Base-by-base conservation (phyloP, 2,113 vertebrate genomes). In the Entelurus aequoreus region DNA sequence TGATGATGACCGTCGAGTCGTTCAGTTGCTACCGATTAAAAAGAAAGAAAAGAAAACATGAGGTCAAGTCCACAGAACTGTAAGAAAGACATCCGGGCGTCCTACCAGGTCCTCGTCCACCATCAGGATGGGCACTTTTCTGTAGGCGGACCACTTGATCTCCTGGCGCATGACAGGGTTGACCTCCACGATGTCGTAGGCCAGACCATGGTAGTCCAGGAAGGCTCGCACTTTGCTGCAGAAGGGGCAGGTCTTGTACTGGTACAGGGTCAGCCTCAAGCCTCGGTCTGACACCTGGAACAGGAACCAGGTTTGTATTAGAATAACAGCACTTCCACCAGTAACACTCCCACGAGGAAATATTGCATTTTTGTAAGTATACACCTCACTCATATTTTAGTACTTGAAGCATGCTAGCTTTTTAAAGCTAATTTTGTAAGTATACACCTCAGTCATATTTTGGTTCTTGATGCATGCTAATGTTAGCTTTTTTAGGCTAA, bases 181-280 rank as follows among this genome's bases (percentile, higher is more conserved):
- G 54, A 99, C 97, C 85, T 99, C 97, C 78, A 98, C 95, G 9
- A 95, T 86, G 67, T 94, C 78, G 54, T 99, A 98, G 5, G 91
- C 91, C 59, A 98, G 81, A 1, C 91, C 90, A 14, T 97, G 90
- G 80, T 93, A 98, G 85, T 99, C 97, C 11, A 99, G 88, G 79
- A 99, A 98, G 14, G 94, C 92, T 1, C 97, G 90, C 50, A 98
- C 96, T 66, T 99, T 99, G 84, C 97, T 99, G 91, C 97, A 99
- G 91, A 99, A 99, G 0, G 97, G 97, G 62, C 97, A 99, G 0
- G 95, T 98, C 84, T 98, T 97, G 69, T 99, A 99, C 87, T 99
- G 97, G 87, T 98, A 99, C 62, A 99, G 87, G 0, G 90, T 96
- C 77, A 99, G 81, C 67, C 91, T 87, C 51, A 89, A 78, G 5